Evolutionary conservation across 2,113 vertebrate species (phyloP).

Genomic region (Psophia crepitans): DNA sequence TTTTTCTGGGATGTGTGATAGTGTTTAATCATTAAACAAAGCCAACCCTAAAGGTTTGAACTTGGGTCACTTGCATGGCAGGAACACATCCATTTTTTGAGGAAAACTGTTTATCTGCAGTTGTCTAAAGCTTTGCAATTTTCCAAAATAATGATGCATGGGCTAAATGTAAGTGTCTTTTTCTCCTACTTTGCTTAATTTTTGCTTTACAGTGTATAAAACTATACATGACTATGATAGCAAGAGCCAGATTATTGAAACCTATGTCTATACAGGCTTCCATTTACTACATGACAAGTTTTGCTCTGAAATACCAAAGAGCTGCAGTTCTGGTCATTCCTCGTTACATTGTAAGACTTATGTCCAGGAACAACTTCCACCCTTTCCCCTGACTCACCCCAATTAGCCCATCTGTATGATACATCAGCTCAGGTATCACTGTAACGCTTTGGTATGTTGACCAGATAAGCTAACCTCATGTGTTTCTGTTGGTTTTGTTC

Average conservation of each 20-base stretch:
- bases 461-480: neutral
- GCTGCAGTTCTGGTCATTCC: neutral
- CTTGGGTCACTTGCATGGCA: neutral
- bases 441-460: neutral
- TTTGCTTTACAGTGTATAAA: neutral
- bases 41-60: neutral
- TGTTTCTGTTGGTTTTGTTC: conserved; percentile 46
- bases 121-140: neutral
- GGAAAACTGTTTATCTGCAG: neutral
- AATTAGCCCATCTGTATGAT: neutral
- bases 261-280: rapidly evolving
- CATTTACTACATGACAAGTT: neutral
- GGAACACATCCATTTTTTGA: neutral
- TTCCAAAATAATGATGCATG: neutral
- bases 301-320: neutral
- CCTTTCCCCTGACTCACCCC: neutral
- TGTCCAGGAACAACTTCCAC: neutral
- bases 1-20: neutral
- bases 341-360: neutral
- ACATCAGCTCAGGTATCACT: neutral
- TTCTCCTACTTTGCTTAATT: neutral
- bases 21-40: neutral
- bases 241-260: neutral
- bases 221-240: neutral
- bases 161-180: neutral